A percentile compares a stretch with the other conserved stretches of the same genome.
phyloP scores from a whole-genome alignment of 1,140 invertebrate genomes.

The Argopecten irradians region DNA sequence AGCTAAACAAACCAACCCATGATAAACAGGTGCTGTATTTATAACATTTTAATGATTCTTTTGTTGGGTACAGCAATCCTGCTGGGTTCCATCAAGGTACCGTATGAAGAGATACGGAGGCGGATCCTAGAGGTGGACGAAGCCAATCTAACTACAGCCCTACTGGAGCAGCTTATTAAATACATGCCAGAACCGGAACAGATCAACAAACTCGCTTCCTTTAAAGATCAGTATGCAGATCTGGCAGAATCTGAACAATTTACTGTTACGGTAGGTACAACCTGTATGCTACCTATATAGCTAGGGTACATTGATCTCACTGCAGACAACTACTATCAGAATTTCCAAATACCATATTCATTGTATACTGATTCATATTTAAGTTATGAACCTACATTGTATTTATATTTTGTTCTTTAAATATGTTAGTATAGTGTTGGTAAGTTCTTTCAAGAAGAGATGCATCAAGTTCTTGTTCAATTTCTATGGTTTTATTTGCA shows the following conservation, averaged over 20 bases:
- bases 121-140: constrained; percentile 92
- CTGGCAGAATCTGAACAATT: constrained; percentile 97
- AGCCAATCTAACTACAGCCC: constrained; percentile 86
- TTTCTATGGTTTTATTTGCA: too few species aligned
- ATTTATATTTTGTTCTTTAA: too few species aligned
- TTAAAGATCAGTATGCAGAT: constrained; percentile 87
- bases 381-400: neutral
- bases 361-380: neutral
- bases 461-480: too few species aligned
- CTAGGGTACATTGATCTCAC: neutral
- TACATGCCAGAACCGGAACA: constrained; percentile 93
- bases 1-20: too few species aligned
- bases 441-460: too few species aligned
- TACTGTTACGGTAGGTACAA: constrained; percentile 87
- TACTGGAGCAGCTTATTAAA: constrained; percentile 88
- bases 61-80: constrained; percentile 86
- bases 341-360: neutral
- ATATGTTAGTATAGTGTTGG: too few species aligned
- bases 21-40: too few species aligned
- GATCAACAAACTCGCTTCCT: constrained; percentile 87
- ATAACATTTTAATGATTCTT: too few species aligned
- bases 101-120: constrained; percentile 89
- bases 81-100: constrained; percentile 91
- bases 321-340: neutral
- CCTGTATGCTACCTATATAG: neutral